Percentiles rank a stretch among this genome's conserved stretches.
Conservation (phyloP, 2,113 vertebrate species). For the Otocyon megalotis region DNA sequence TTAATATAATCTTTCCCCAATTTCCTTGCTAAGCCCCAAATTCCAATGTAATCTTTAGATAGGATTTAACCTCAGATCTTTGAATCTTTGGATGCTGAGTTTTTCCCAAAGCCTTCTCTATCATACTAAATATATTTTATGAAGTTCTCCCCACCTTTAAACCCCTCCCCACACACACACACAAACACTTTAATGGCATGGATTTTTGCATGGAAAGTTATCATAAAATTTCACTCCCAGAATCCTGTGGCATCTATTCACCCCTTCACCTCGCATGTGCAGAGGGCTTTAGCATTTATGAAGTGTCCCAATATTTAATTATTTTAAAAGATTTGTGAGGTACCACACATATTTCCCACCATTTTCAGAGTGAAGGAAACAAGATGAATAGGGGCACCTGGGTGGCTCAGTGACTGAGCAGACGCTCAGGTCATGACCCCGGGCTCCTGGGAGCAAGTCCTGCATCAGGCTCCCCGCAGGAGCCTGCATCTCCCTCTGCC, state of each 20-base stretch:
- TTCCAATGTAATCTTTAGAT: not conserved
- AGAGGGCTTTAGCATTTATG: not conserved
- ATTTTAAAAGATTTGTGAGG: not conserved
- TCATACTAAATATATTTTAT: not conserved
- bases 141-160: not conserved
- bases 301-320: not conserved
- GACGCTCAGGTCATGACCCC: no score
- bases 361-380: slow-evolving; percentile 13
- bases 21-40: not conserved
- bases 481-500: no score
- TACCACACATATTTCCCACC: not conserved
- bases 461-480: no score
- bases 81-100: not conserved
- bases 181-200: not conserved
- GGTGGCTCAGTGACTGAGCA: no score
- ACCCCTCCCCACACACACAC: not conserved
- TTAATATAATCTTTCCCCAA: not conserved
- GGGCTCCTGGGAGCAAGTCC: no score
- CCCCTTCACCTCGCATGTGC: not conserved
- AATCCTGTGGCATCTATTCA: not conserved
- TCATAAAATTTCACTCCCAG: not conserved
- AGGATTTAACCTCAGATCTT: slow-evolving; percentile 1
- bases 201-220: not conserved
- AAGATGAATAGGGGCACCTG: not conserved
- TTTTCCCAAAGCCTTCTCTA: not conserved